Percentiles rank a stretch among this genome's conserved stretches.
phyloP scores from a whole-genome alignment of 2,797 vertebrate genomes.

The Trematomus bernacchii region DNA sequence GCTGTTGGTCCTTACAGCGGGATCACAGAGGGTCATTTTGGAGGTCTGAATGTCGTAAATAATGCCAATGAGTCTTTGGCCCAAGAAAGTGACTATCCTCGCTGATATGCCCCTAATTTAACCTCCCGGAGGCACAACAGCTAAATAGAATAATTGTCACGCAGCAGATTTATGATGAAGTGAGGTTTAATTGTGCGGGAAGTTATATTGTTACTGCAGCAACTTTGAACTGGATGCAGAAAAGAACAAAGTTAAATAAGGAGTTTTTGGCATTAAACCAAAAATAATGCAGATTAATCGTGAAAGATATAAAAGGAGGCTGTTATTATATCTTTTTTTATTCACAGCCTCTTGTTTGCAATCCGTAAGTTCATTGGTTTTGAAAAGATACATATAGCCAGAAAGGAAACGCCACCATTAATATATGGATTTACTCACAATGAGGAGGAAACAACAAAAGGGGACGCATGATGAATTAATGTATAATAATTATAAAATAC shows the following conservation, averaged over 20 bases:
- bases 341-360: conserved; percentile 6
- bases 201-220: conserved; percentile 5
- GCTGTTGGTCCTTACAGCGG: conserved; percentile 25
- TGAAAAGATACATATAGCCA: background rate
- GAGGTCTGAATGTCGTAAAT: conserved; percentile 40
- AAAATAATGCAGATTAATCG: background rate
- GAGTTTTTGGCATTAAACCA: background rate
- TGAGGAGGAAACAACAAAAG: background rate
- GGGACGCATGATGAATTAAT: no score
- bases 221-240: conserved; percentile 4
- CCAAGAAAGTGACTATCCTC: background rate
- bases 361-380: conserved; percentile 1
- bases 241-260: background rate
- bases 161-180: conserved; percentile 26
- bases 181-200: conserved; percentile 32
- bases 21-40: conserved; percentile 24
- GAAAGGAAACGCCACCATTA: background rate
- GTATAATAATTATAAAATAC: no score
- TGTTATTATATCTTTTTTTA: background rate
- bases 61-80: conserved; percentile 6
- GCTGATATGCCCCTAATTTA: conserved; percentile 38
- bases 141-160: conserved; percentile 29
- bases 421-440: background rate
- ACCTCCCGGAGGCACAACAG: conserved; percentile 9
- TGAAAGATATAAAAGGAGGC: background rate